These are phyloP conservation scores for Lipophrys pholis DNA, from an alignment of 2,113 vertebrate genomes.

Conservation along the genomic window DNA sequence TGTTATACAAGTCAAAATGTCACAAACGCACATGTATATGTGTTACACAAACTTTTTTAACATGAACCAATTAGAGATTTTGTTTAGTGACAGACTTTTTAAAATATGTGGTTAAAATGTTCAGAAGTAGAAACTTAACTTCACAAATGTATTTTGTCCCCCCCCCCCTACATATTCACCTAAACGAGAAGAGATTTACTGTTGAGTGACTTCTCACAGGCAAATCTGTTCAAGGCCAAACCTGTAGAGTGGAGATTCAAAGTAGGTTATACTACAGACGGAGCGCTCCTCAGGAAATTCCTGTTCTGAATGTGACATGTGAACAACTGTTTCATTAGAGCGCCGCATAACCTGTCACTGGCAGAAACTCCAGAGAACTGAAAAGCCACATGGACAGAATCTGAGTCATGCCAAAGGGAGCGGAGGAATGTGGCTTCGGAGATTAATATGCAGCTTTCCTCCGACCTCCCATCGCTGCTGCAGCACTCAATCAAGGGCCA, in stretches of 20 bases:
- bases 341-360: slow-evolving; percentile 20
- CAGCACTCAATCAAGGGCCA: slow-evolving; percentile 22
- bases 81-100: no score
- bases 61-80: no score
- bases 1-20: no score
- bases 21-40: no score
- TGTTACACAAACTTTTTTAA: no score
- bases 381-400: slow-evolving; percentile 48
- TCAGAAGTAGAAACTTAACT: no score
- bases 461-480: background rate
- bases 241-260: slow-evolving; percentile 6
- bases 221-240: slow-evolving; percentile 33
- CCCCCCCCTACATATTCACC: no score
- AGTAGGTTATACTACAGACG: background rate
- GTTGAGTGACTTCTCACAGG: background rate
- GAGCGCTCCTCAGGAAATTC: slow-evolving; percentile 60
- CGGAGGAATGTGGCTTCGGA: slow-evolving; percentile 49
- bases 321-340: slow-evolving; percentile 56
- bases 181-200: background rate
- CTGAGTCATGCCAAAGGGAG: slow-evolving; percentile 61
- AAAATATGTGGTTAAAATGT: no score
- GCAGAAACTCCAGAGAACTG: slow-evolving; percentile 35
- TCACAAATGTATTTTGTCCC: no score
- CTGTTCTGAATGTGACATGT: slow-evolving; percentile 51
- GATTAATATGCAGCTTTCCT: slow-evolving; percentile 32